These are phyloP conservation scores for Protonemura montana DNA, from an alignment of 2,888 invertebrate genomes.

Conservation along the genomic window DNA sequence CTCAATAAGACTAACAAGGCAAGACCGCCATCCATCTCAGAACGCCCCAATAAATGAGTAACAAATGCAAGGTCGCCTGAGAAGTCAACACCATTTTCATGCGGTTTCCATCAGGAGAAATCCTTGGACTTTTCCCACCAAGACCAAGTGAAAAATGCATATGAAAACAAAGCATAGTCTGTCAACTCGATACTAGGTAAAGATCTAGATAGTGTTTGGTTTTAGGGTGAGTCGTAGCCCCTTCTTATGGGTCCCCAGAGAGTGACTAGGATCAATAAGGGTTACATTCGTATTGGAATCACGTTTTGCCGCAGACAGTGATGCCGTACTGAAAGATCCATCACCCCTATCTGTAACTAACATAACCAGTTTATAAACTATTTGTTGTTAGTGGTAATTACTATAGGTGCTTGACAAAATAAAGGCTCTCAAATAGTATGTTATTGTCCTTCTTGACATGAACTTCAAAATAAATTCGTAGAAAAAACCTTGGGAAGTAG, in stretches of 20 bases:
- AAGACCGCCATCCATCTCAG: background rate
- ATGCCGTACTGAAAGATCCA: background rate
- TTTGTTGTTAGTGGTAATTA: too few species aligned
- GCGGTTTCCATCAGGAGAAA: background rate
- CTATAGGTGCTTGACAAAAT: too few species aligned
- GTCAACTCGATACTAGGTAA: background rate
- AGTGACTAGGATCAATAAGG: conserved; percentile 32
- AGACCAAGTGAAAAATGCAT: background rate
- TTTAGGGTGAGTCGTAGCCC: background rate
- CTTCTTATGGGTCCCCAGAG: background rate
- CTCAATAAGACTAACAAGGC: background rate
- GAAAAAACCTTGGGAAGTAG: too few species aligned
- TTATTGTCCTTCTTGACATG: too few species aligned
- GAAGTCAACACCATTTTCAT: background rate
- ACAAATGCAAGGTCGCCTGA: background rate
- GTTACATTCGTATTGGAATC: conserved; percentile 19
- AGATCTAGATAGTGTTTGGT: background rate
- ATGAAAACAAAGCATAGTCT: background rate
- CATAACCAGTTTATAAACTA: too few species aligned
- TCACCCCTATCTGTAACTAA: background rate
- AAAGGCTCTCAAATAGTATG: too few species aligned
- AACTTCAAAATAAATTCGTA: too few species aligned
- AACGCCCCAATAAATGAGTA: background rate
- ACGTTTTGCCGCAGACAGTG: conserved; percentile 19
- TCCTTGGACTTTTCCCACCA: background rate